phyloP scores from a whole-genome alignment of 2,113 vertebrate genomes.

The Myrmecobius fasciatus region DNA sequence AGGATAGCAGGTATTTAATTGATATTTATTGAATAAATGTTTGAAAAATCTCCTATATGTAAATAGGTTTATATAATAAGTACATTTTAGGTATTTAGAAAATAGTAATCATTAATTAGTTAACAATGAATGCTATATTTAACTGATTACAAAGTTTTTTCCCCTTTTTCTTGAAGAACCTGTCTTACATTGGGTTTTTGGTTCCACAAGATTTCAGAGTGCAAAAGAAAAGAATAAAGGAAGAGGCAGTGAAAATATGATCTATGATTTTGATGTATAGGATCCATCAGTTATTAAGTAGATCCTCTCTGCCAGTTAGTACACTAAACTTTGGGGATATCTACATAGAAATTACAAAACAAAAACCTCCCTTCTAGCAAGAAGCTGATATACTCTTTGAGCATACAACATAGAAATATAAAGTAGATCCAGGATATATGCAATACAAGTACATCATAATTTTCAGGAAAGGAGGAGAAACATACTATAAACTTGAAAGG shows the following conservation, averaged over 20 bases:
- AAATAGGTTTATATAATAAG: too few species aligned
- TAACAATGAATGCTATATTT: neutral
- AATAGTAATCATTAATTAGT: neutral
- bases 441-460: neutral
- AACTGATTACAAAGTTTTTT: too few species aligned
- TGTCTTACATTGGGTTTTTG: constrained; percentile 11
- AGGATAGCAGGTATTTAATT: too few species aligned
- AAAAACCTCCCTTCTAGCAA: too few species aligned
- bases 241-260: neutral
- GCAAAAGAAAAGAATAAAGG: neutral
- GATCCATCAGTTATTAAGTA: neutral
- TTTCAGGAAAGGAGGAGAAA: neutral
- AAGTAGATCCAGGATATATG: neutral
- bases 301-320: neutral
- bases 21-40: too few species aligned
- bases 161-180: too few species aligned
- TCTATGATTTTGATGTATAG: too few species aligned
- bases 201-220: neutral
- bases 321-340: neutral
- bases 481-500: too few species aligned
- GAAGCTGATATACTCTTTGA: too few species aligned
- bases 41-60: too few species aligned
- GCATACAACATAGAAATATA: too few species aligned
- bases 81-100: neutral
- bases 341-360: too few species aligned